These are phyloP conservation scores for silkworm (Bombyx mori) DNA, from an alignment of 1,140 invertebrate genomes.

Conservation along the genomic window ASM3026992v2 NC_085121.1:11596501-11597000, in stretches of 20 bases:
- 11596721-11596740: conserved; percentile 54
- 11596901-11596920: conserved; percentile 52
- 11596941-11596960: conserved; percentile 28
- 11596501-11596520: too few species aligned
- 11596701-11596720: conserved; percentile 42
- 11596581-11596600: too few species aligned
- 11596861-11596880: conserved; percentile 33
- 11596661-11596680: conserved; percentile 15
- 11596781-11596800: too few species aligned
- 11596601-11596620: too few species aligned
- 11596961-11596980: conserved; percentile 46
- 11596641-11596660: too few species aligned
- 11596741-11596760: conserved; percentile 64
- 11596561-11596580: too few species aligned
- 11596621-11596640: too few species aligned
- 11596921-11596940: conserved; percentile 45
- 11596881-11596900: conserved; percentile 37
- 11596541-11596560: too few species aligned
- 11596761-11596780: conserved; percentile 28
- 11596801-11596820: too few species aligned
- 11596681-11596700: conserved; percentile 56
- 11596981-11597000: conserved; percentile 27
- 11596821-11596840: neutral
- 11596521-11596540: too few species aligned
- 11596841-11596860: conserved; percentile 24